Evolutionary conservation across 2,113 vertebrate species (phyloP).

Genomic region (Ictalurus punctatus): DNA sequence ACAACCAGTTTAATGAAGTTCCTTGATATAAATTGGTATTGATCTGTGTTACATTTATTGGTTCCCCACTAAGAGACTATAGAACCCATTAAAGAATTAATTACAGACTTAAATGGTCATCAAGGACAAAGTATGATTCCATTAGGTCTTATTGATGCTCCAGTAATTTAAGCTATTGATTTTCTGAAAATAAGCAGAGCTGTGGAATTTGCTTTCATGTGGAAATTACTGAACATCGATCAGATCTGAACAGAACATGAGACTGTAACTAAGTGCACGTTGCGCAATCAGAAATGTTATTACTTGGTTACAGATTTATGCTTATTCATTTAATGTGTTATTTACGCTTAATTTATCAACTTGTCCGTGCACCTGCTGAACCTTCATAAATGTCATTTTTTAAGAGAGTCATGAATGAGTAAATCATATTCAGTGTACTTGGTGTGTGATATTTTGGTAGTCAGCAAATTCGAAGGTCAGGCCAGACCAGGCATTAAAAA

Average conservation of each 20-base stretch:
- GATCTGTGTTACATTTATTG: slow-evolving; percentile 7
- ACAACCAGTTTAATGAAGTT: background rate
- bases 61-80: background rate
- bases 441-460: background rate
- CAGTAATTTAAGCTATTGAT: slow-evolving; percentile 20
- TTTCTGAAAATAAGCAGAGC: background rate
- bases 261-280: background rate
- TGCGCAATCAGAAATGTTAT: background rate
- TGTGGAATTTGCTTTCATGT: background rate
- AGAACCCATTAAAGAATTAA: slow-evolving; percentile 27
- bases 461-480: background rate
- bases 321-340: slow-evolving; percentile 1
- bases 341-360: slow-evolving; percentile 11
- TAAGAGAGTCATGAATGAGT: background rate
- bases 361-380: background rate
- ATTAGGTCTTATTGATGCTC: background rate
- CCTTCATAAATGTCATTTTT: background rate
- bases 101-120: slow-evolving; percentile 13
- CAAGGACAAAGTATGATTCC: background rate
- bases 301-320: background rate
- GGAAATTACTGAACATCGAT: slow-evolving; percentile 27
- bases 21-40: background rate
- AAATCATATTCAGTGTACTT: background rate
- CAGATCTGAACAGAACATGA: slow-evolving; percentile 2
- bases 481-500: background rate